Base-by-base conservation (phyloP, 2,797 vertebrate genomes). In the Meda fulgida region DNA sequence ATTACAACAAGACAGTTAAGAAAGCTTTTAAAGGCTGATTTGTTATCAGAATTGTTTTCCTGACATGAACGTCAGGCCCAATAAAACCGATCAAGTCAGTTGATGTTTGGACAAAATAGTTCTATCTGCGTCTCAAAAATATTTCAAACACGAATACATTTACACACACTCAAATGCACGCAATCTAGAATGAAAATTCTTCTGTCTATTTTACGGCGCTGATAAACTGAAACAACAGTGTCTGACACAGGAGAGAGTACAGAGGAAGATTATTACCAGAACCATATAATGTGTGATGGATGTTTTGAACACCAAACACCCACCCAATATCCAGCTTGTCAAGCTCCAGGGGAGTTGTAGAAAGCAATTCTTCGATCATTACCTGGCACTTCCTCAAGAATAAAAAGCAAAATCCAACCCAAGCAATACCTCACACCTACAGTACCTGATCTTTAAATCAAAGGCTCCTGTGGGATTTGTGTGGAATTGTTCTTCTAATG, bases 221-320 rank as follows among this genome's bases (percentile, higher is more conserved):
- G 23, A 78, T 26, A 81, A 85, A 81, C 71, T 48, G 31, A 89
- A 78, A 85, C 80, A 85, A 80, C 69, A 83, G 43, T 89, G 77
- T 84, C 53, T 87, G 88, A 40, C 78, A 79, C 46, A 82, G 75
- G 46, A 81, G 80, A 76, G 48, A 80, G 70, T 76, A 85, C 63
- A 43, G 60, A 79, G 70, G 31, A 85, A 83, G 71, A 86, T 71
- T 60, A 81, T 81, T 87, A 86, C 71, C 66, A 63, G 84, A 84
- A 76, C 78, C 83, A 90, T 63, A 79, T 58, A 84, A 81, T 81
- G 78, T 63, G 84, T 91, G 92, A 87, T 85, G 86, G 87, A 85
- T 92, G 85, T 83, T 92, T 89, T 92, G 87, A 92, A 91, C 90
- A 89, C 89, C 71, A 87, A 67, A 86, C 88, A 86, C 88, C 88